Base-by-base conservation (phyloP, 2,888 invertebrate species). In the Nineta flava region DNA sequence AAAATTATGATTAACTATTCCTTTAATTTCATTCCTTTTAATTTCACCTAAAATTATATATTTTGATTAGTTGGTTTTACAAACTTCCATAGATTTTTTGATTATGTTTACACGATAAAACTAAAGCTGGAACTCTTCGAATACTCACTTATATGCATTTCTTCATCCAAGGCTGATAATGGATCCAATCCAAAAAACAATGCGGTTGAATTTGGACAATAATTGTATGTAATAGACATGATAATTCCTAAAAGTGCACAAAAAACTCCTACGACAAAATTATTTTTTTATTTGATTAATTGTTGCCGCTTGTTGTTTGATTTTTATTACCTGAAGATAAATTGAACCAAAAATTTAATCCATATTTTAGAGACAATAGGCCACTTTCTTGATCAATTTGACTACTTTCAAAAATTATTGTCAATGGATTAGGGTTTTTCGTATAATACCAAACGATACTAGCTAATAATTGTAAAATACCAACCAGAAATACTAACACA, bases 171-270 rank as follows among this genome's bases (percentile, higher is more conserved):
- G 55, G 67, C 67, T 38, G 65, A 62, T 9, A 74, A 60, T 4
- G 72, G 71, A 58, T 75, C 73, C 13, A 72, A 62, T 1, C 71
- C 73, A 56, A 76, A 73, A 56, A 73, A 72, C 10, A 61, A 57
- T 42, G 70, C 65, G 9, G 73, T 58, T 38, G 62, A 58, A 46
- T 70, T 67, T 12, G 70, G 69, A 53, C 60, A 68, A 19, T 65
- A 57, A 5, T 66, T 59, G 55, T 75, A 72, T 56, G 73, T 56
- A 35, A 72, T 54, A 26, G 66, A 55, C 10, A 75, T 63, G 1
- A 67, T 52, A 1, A 63, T 48, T 2, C 72, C 68, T 31, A 75
- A 51, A 9, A 68, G 9, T 1, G 72, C 45, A 54, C 72, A 73
- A 3, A 73, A n/a, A 3, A 71, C 44, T 21, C 74, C 75, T 73